Base-by-base conservation (phyloP, 92 coral and sea anemone genomes). In the Phenganax marumi region DNA sequence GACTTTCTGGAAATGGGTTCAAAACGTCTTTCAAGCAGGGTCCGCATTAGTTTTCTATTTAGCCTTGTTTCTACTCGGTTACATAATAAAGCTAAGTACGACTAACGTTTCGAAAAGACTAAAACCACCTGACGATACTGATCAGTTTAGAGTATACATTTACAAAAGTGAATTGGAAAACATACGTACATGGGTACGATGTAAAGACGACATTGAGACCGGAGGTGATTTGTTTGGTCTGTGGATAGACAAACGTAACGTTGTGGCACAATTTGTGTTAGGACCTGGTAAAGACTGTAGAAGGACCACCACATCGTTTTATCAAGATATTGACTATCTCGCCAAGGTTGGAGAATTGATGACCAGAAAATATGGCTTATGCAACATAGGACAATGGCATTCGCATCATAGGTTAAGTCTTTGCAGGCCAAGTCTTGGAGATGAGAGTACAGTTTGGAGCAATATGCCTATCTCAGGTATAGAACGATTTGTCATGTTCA, bases 331-430 rank as follows among this genome's bases (percentile, higher is more conserved):
- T 8, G 81, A 70, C 13, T 91, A 93, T 84, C 91, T 93, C 17
- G 88, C 80, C 25, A 78, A 71, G 0, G 91, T 89, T 21, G 93
- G 97, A 22, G 61, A 85, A 33, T 68, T 73, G 25, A 65, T 93
- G 72, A 91, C 97, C 3, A 54, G 61, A 9, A 57, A 69, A 3
- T 91, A 93, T 69, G 96, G 97, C 55, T 74, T 93, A 54, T 93
- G 97, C 47, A 92, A 93, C 84, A 91, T 93, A 52, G 97, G 97
- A n/a, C 96, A 93, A 78, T 93, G 97, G 97, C 97, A 93, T 85
- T 93, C 97, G 6, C 97, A 93, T 76, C 97, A 93, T 68, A 89
- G 81, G 50, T 87, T 84, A 13, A 88, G 80, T 25, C 60, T 93
- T 77, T 87, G 90, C 10, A 72, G 84, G 46, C 97, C 97, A 49